Evolutionary conservation across 2,888 invertebrate genomes (phyloP).

Genomic region (Cetonia aurata): DNA sequence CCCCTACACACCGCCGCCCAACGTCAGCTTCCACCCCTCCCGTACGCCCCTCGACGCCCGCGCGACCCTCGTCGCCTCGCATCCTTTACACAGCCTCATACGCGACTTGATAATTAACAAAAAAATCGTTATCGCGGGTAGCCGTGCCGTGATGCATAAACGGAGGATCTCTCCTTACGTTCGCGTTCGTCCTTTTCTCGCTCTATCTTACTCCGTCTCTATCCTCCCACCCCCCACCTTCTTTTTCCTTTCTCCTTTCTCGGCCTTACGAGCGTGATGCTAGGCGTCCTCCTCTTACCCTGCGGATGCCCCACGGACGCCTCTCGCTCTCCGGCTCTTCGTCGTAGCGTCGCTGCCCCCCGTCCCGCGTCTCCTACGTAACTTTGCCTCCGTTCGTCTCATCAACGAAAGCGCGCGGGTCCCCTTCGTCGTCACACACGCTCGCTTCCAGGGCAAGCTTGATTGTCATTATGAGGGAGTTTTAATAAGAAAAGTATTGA

Average conservation of each 20-base stretch:
- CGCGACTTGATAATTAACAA: slow-evolving; percentile 69
- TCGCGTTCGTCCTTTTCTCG: slow-evolving; percentile 54
- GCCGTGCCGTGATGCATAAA: slow-evolving; percentile 65
- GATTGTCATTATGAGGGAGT: slow-evolving; percentile 67
- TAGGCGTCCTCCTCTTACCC: slow-evolving; percentile 52
- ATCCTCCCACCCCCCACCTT: slow-evolving; percentile 24
- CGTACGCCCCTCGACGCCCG: no score
- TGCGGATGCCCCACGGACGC: slow-evolving; percentile 46
- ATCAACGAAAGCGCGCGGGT: slow-evolving; percentile 37
- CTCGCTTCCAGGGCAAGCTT: slow-evolving; percentile 61
- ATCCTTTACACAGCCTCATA: slow-evolving; percentile 62
- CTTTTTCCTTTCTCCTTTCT: slow-evolving; percentile 34
- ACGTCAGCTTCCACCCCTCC: slow-evolving; percentile 48
- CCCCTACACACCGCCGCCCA: slow-evolving; percentile 55
- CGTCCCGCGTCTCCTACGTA: slow-evolving; percentile 9
- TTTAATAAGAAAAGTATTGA: slow-evolving; percentile 68
- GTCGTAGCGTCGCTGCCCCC: slow-evolving; percentile 14
- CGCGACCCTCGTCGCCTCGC: slow-evolving; percentile 59
- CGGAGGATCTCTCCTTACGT: slow-evolving; percentile 65
- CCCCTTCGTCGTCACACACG: slow-evolving; percentile 55
- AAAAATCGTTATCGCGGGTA: slow-evolving; percentile 68
- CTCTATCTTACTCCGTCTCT: slow-evolving; percentile 40
- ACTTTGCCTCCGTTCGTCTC: slow-evolving; percentile 26
- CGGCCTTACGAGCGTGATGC: slow-evolving; percentile 24
- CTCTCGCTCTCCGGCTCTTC: slow-evolving; percentile 40